Base-by-base conservation (phyloP, 2,888 invertebrate species). In the Drosophila paranaensis region DNA sequence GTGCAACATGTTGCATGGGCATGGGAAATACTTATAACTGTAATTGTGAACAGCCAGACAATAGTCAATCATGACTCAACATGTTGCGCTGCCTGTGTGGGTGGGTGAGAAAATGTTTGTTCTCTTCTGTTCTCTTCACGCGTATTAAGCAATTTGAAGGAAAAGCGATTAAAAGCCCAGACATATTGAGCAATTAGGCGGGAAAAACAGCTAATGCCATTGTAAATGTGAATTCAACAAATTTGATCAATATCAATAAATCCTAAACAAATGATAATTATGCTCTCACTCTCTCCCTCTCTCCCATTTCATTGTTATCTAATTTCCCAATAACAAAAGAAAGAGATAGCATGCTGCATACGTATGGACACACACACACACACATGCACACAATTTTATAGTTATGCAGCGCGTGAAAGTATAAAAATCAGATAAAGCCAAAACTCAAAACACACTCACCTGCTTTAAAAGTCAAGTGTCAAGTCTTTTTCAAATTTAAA, bases 181-280 rank as follows among this genome's bases (percentile, higher is more conserved):
- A 58, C 54, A 72, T 65, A 72, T 58, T 51, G 58, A 55, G 48
- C 58, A 64, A 72, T 71, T 65, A 64, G 25, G 16, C 43, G 25
- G 16, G 40, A 56, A 50, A 50, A 33, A 30, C 11, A 11, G 20
- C 30, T 16, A 39, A 37, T 27, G 16, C 57, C 35, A 9, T 46
- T 6, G n/a, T 20, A 39, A 68, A 51, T 51, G 10, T 16, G 11
- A 6, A 39, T 13, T 33, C 11, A 20, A 33, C 27, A 40, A 33
- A 13, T 1, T 10, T 30, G 57, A 57, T 69, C 16, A 43, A 51
- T 30, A 61, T 55, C 70, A 30, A 35, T 35, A 40, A 42, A 25
- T 35, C 8, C 2, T 13, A 33, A 13, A 42, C 11, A 60, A 68
- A n/a, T 25, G 30, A 20, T 27, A 54, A 46, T 37, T 45, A 27